phyloP scores from a whole-genome alignment of 2,113 vertebrate genomes.

The Marmota monax region DNA sequence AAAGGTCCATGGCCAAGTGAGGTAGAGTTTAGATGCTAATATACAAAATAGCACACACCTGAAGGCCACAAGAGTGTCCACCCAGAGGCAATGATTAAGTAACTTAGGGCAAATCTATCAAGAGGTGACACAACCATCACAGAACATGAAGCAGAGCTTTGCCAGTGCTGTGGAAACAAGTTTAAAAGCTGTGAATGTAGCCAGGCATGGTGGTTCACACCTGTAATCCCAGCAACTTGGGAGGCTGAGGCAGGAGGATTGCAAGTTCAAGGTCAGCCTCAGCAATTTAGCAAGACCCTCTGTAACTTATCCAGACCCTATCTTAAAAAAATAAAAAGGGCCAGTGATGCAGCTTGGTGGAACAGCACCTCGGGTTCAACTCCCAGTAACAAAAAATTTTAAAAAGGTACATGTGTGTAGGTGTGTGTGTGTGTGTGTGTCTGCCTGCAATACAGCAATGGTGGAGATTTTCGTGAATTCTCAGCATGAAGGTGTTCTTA shows the following conservation, averaged over 20 bases:
- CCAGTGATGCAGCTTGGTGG: too few species aligned
- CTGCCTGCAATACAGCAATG: not conserved
- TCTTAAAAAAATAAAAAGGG: too few species aligned
- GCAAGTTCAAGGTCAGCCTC: too few species aligned
- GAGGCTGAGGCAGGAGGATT: too few species aligned
- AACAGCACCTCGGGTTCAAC: too few species aligned
- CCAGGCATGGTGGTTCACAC: too few species aligned
- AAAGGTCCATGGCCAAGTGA: not conserved
- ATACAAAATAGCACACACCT: not conserved
- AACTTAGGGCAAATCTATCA: not conserved
- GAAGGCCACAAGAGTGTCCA: not conserved
- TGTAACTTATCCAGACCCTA: too few species aligned
- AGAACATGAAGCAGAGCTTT: not conserved
- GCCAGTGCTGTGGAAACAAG: not conserved
- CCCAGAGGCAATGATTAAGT: not conserved
- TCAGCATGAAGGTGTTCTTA: not conserved
- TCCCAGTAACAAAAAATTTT: too few species aligned
- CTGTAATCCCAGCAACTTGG: too few species aligned
- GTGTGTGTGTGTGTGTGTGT: not conserved
- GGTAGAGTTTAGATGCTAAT: not conserved
- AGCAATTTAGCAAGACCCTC: too few species aligned
- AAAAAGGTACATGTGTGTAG: too few species aligned
- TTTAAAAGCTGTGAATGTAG: not conserved
- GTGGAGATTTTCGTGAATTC: not conserved
- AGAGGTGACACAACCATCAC: not conserved